phyloP scores from a whole-genome alignment of 2,113 vertebrate genomes.

The Epinephelus lanceolatus region DNA sequence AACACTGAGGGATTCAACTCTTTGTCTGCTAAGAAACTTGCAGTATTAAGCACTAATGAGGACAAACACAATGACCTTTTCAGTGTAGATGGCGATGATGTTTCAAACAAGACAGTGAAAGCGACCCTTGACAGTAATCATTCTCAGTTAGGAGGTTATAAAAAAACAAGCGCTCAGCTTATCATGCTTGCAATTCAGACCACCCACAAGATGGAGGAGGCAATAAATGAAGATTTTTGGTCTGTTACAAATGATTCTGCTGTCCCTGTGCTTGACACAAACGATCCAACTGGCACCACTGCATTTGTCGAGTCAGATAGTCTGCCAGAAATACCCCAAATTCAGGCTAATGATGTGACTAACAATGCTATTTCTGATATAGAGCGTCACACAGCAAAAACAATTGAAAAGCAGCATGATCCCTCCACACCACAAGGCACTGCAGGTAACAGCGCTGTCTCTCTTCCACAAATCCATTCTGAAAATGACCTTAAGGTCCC shows the following conservation, averaged over 20 bases:
- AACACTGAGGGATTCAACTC: constrained; percentile 15
- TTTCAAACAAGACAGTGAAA: constrained; percentile 22
- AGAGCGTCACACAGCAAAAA: constrained; percentile 20
- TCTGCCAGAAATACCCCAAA: constrained; percentile 5
- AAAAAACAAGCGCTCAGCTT: constrained; percentile 5
- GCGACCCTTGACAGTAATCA: neutral
- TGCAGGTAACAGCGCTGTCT: neutral
- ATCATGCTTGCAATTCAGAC: constrained; percentile 2
- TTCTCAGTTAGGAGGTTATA: constrained; percentile 5
- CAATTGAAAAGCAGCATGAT: constrained; percentile 13
- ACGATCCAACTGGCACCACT: neutral
- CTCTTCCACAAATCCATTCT: constrained; percentile 15
- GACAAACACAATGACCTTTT: constrained; percentile 18
- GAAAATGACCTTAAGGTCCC: constrained; percentile 15
- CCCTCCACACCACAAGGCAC: neutral
- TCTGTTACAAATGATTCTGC: constrained; percentile 14
- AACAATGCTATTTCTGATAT: constrained; percentile 8
- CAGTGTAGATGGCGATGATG: neutral
- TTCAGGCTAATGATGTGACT: constrained; percentile 22
- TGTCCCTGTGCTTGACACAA: constrained; percentile 22
- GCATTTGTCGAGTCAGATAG: constrained; percentile 14
- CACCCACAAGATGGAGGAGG: neutral
- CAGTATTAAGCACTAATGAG: constrained; percentile 25
- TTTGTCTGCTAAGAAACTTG: constrained; percentile 13
- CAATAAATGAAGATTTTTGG: constrained; percentile 16